Evolutionary conservation across 1,140 invertebrate genomes (phyloP), one percentile per base, ranked within the genome.

Genomic region (Drosophila bocqueti): DNA sequence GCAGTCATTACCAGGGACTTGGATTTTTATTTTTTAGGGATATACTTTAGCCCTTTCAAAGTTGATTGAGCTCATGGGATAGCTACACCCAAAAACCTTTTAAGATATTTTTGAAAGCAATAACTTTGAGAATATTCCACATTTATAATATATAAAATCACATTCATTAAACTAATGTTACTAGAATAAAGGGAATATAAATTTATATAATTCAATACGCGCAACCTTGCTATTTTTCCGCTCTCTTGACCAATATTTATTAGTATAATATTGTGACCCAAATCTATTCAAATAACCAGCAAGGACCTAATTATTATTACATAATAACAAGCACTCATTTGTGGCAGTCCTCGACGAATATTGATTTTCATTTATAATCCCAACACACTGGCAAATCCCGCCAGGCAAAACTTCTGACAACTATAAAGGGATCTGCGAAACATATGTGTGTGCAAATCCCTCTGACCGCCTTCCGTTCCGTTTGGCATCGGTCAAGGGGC

Each of bases 401-500:
- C 18, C 24, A 6, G 58, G 21, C 36, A 11, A n/a, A 49, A 68
- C 31, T 67, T 71, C 16, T 18, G 16, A 24, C 24, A 58, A 69
- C 64, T 42, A 61, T 61, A 36, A 52, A 73, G 55, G 15, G 67
- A 21, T 34, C 40, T n/a, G 29, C 40, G 21, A 38, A 50, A 50
- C 66, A 50, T 42, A 50, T 71, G 38, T 65, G 29, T 34, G 34
- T 26, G 29, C 13, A 34, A 59, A 72, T 60, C 57, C 55, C 38
- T 34, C 18, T 13, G 45, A 61, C 54, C 46, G 26, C 24, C 50
- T 73, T 72, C 71, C 67, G 31, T 72, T 73, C 42, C 36, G 69
- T 60, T 73, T 50, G 69, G 38, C 52, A 73, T 11, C 67, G 50
- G 71, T 67, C 67, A 47, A 38, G 29, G n/a, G 49, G 47, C 67